Percentiles rank a stretch among this genome's conserved stretches.
Conservation (phyloP, 2,797 vertebrate species). For the Cirrhinus mrigala region DNA sequence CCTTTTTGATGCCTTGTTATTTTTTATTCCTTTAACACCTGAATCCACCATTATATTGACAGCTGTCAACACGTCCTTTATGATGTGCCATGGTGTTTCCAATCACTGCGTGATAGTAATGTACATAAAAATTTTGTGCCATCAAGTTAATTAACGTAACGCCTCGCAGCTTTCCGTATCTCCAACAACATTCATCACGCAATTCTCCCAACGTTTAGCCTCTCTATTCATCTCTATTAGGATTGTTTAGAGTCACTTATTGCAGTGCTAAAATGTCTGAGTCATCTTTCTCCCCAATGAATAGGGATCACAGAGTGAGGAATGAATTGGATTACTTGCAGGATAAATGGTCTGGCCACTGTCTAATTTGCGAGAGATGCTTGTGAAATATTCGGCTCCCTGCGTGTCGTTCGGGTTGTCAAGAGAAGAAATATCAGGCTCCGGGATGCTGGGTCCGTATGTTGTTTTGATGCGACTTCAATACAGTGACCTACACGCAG, state of each 20-base stretch:
- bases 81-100: background rate
- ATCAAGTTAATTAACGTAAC: background rate
- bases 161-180: background rate
- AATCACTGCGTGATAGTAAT: background rate
- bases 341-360: slow-evolving; percentile 57
- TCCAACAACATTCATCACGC: slow-evolving; percentile 20
- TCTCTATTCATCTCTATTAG: slow-evolving; percentile 51
- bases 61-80: background rate
- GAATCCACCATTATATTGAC: slow-evolving; percentile 6
- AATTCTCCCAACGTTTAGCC: slow-evolving; percentile 1
- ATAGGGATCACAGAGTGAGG: slow-evolving; percentile 40
- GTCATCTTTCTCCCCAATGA: slow-evolving; percentile 52
- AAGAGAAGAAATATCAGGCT: slow-evolving; percentile 35
- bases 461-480: slow-evolving; percentile 16
- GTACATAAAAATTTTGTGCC: background rate
- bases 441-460: slow-evolving; percentile 2
- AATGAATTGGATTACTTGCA: slow-evolving; percentile 55
- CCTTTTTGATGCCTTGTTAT: background rate
- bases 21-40: background rate
- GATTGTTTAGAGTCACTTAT: slow-evolving; percentile 53
- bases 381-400: slow-evolving; percentile 54
- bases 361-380: slow-evolving; percentile 55
- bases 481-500: background rate
- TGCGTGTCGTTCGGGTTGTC: slow-evolving; percentile 23
- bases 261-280: slow-evolving; percentile 56